Conservation (phyloP, 2,888 invertebrate species). For the Lochmaea capreae region DNA sequence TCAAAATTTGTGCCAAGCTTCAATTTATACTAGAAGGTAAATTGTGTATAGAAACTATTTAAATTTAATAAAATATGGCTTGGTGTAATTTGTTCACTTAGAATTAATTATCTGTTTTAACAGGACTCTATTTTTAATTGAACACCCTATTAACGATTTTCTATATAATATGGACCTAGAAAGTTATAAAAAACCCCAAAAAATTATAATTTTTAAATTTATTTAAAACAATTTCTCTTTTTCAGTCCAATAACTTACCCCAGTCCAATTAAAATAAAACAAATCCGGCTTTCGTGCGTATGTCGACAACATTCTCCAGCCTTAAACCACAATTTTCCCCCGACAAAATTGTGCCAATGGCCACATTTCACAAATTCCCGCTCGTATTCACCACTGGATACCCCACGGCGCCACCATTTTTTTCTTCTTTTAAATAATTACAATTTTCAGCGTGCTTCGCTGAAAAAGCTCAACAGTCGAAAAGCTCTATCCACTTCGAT, state of each 20-base stretch:
- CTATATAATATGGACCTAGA: no score
- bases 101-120: no score
- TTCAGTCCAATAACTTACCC: slow-evolving; percentile 44
- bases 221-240: no score
- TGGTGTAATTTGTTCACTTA: no score
- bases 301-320: slow-evolving; percentile 40
- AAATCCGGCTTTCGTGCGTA: slow-evolving; percentile 46
- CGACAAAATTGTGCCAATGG: slow-evolving; percentile 48
- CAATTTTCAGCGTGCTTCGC: neutral
- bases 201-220: no score
- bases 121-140: no score
- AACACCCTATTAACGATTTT: no score
- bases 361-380: slow-evolving; percentile 8
- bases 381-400: neutral
- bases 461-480: neutral
- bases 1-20: no score
- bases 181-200: no score
- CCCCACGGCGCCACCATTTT: slow-evolving; percentile 10
- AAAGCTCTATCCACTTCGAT: slow-evolving; percentile 3
- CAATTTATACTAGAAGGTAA: no score
- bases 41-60: no score
- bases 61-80: no score
- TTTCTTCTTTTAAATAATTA: neutral
- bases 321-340: slow-evolving; percentile 47
- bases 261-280: slow-evolving; percentile 50